Evolutionary conservation across 2,888 invertebrate genomes (phyloP), one percentile per base, ranked within the genome.

Genomic region (Agrotis ipsilon): DNA sequence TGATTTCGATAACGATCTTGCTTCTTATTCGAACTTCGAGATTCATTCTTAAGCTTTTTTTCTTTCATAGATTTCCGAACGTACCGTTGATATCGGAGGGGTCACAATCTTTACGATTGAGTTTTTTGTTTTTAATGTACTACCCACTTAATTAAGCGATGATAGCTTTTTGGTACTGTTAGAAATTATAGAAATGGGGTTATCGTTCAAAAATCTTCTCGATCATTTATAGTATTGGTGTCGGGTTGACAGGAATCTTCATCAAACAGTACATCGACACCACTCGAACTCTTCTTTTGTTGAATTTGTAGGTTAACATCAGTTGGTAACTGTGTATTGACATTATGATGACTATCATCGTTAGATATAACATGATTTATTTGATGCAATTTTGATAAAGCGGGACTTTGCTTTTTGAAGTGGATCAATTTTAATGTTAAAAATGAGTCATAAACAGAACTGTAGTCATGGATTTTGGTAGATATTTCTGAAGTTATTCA

Each of bases 291-390:
- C 51, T 39, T 4, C 63, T 68, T 73, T 83, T 72, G 72, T 75
- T 68, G 61, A 51, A 48, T 68, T 66, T 70, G 71, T 83, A 61
- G 78, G 84, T 84, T 72, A 69, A 66, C 58, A 70, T 71, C 59
- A 52, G 32, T 45, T 49, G n/a, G 58, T 83, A 83, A 83, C 82
- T 82, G 83, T 83, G 63, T 68, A 72, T 83, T 73, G 68, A 74
- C 61, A 73, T 59, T 18, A 58, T 2, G 18, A 43, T 43, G 46
- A 32, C 43, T 39, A 6, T 43, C 48, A 21, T 14, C n/a, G 62
- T 45, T 63, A 19, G 24, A 18, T 13, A 45, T 21, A 24, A 21
- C 16, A 45, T 16, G 43, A n/a, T 21, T 43, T 43, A 13, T 27
- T 27, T 55, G 18, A 18, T 19, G 9, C 1, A 32, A n/a, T 67